Percentiles rank a stretch among this genome's conserved stretches.
Conservation (phyloP, 2,888 invertebrate species). For the Aricia artaxerxes region DNA sequence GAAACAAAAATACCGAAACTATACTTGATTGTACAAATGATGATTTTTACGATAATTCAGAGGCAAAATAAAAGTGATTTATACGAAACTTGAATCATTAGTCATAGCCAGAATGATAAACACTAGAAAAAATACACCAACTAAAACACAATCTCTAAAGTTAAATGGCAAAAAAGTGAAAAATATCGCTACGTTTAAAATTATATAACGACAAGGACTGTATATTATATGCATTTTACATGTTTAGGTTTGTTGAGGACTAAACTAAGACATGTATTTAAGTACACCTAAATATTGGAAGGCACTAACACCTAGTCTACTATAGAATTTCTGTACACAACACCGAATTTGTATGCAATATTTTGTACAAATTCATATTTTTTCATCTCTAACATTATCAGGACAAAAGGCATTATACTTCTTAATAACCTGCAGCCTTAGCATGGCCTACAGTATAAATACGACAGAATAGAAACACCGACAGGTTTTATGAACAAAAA, state of each 20-base stretch:
- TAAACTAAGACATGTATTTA: conserved; percentile 48
- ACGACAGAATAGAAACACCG: background rate
- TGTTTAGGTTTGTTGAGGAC: conserved; percentile 34
- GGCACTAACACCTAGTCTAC: conserved; percentile 77
- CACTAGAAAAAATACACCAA: conserved; percentile 11
- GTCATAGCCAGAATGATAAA: conserved; percentile 16
- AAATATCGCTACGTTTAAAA: conserved; percentile 9
- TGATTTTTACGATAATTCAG: background rate
- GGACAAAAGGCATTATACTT: background rate
- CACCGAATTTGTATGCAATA: conserved; percentile 47
- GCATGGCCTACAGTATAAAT: background rate
- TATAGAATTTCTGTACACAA: conserved; percentile 69
- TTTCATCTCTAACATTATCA: background rate
- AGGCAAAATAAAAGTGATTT: background rate
- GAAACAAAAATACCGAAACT: background rate
- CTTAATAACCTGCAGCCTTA: background rate
- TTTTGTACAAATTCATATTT: conserved; percentile 37
- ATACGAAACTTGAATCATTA: background rate
- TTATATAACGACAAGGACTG: conserved; percentile 10
- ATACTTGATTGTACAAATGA: background rate
- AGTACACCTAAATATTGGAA: conserved; percentile 69
- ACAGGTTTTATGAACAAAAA: background rate
- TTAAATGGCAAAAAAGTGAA: background rate
- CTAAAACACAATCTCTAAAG: background rate
- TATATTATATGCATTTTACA: conserved; percentile 15